Evolutionary conservation across 2,888 invertebrate genomes (phyloP).

Genomic region (Epinotia bilunana): DNA sequence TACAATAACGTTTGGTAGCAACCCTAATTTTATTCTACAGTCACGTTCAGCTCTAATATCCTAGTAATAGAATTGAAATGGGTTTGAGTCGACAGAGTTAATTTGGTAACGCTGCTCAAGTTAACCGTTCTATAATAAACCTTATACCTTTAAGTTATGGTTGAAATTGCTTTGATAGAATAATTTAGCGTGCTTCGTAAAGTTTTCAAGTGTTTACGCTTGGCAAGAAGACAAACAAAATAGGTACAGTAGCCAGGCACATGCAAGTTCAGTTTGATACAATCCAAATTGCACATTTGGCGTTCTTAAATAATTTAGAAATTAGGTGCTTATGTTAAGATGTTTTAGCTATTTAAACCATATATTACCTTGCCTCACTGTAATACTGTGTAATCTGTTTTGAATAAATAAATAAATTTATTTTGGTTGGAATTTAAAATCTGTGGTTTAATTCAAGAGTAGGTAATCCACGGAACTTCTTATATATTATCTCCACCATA

Average conservation of each 20-base stretch:
- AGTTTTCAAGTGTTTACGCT: conserved; percentile 58
- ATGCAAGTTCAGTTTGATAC: conserved; percentile 49
- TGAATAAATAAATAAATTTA: no score
- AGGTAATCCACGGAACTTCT: no score
- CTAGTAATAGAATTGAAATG: conserved; percentile 4
- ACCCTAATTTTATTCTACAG: conserved; percentile 22
- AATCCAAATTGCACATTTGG: conserved; percentile 34
- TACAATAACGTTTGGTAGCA: conserved; percentile 53
- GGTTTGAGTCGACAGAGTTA: conserved; percentile 12
- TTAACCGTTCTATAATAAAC: neutral
- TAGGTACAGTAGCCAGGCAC: conserved; percentile 43
- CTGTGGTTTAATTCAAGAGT: neutral
- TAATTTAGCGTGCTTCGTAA: conserved; percentile 23
- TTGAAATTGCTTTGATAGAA: conserved; percentile 35
- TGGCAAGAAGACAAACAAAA: conserved; percentile 57
- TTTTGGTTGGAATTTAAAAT: neutral
- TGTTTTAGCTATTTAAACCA: no score
- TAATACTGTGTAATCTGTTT: no score
- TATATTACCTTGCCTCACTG: no score
- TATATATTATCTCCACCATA: no score
- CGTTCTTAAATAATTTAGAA: conserved; percentile 2
- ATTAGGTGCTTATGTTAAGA: neutral
- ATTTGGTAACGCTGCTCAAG: conserved; percentile 16
- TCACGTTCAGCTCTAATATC: neutral
- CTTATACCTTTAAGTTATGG: neutral